These are phyloP conservation scores for Limonius californicus DNA, from an alignment of 1,140 invertebrate species.

Conservation along the genomic window DNA sequence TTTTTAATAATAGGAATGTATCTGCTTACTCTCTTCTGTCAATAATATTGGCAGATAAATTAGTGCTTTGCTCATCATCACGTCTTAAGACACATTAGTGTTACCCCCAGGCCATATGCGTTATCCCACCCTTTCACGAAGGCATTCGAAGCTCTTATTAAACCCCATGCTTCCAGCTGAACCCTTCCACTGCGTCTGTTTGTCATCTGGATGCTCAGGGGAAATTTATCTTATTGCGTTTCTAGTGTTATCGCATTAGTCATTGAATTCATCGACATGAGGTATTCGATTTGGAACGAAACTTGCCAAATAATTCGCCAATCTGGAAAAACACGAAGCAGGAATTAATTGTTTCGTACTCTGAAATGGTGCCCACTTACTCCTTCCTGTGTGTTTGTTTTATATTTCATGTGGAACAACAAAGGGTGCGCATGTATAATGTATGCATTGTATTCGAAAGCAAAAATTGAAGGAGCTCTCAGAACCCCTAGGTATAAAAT, in stretches of 20 bases:
- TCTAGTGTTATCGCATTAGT: constrained; percentile 23
- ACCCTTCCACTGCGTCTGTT: constrained; percentile 17
- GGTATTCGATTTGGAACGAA: not conserved
- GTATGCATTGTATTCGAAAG: constrained; percentile 10
- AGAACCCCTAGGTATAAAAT: constrained; percentile 15
- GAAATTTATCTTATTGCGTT: constrained; percentile 25
- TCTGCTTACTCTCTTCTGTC: too few species aligned
- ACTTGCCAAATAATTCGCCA: not conserved
- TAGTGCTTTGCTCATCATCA: constrained; percentile 2
- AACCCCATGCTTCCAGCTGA: constrained; percentile 1
- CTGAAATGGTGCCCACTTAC: not conserved
- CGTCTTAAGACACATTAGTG: constrained; percentile 4
- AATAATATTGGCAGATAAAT: constrained; percentile 5
- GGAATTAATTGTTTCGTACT: not conserved
- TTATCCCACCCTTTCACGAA: not conserved
- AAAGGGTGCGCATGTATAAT: constrained; percentile 1
- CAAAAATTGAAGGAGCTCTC: constrained; percentile 2
- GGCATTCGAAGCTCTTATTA: constrained; percentile 8
- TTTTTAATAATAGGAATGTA: too few species aligned
- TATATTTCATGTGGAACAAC: constrained; percentile 9
- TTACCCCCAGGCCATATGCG: not conserved
- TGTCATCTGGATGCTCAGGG: constrained; percentile 21
- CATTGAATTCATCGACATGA: constrained; percentile 16
- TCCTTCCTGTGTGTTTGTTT: constrained; percentile 3
- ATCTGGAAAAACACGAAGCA: not conserved